Evolutionary conservation across 2,888 invertebrate genomes (phyloP), one percentile per base, ranked within the genome.

Genomic region (Clanis bilineata): DNA sequence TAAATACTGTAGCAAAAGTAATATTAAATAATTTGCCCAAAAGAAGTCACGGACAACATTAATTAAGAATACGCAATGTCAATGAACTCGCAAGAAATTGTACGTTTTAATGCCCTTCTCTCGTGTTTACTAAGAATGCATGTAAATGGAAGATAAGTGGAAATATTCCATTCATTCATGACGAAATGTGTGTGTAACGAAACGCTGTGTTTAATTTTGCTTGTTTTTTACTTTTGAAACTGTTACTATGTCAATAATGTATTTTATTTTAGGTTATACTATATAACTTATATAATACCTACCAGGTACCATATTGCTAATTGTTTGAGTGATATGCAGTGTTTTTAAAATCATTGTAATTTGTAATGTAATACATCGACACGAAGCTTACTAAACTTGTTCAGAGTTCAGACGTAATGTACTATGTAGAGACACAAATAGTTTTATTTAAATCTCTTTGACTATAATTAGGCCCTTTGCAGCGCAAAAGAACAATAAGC

Each of bases 91-190:
- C 51, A 51, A 51, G 51, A 51, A 51, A 32, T 51, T 32, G 51
- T 51, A 51, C 51, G 51, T 51, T 32, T 32, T 32, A 32, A 51
- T 28, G 51, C 51, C 32, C 51, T 51, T 51, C 51, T 51, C 51
- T 51, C 28, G 51, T 47, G 15, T 51, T 32, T 51, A 32, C 32
- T 51, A 51, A 51, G 28, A 51, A 51, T 51, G 28, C 4, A 9
- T 51, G 47, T 51, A 51, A 51, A 51, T 28, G 45, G 15, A 51
- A 51, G 32, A 51, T 51, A 21, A 32, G 28, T 51, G 51, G 51
- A 51, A 51, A 51, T 51, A 51, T 51, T 51, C 51, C 51, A 51
- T 51, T 51, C 51, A 32, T 18, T 28, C 25, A 15, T 51, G 51
- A 32, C 18, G 51, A 51, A 28, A 51, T 51, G 7, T 32, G 28